Evolutionary conservation across 1,140 invertebrate species (phyloP), one percentile per base, ranked within the genome.

Genomic region (Prorops nasuta): DNA sequence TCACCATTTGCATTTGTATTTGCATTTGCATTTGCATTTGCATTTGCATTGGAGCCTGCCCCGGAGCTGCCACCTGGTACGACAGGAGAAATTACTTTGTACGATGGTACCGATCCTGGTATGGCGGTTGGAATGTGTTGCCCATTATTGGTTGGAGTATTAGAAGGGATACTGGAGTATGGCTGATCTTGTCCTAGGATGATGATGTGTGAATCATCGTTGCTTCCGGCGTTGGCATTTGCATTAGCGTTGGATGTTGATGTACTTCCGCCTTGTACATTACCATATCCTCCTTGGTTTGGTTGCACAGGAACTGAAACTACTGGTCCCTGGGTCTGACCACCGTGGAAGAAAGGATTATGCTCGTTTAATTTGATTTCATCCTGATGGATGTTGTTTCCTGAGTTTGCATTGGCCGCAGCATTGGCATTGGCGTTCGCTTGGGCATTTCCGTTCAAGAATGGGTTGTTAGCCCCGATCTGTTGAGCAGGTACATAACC

Each of bases 1-100:
- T n/a, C 51, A 8, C 42, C 56, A 14, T 61, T 63, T 4, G 52
- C 51, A 28, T 36, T 51, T 2, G 58, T 56, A 35, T 51, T 49
- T 28, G n/a, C n/a, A n/a, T n/a, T n/a, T n/a, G n/a, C n/a, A n/a
- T n/a, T n/a, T n/a, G n/a, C n/a, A n/a, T n/a, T 6, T 7, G 45
- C 51, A 3, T 20, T 17, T 21, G 47, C 49, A 20, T 58, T 47
- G 2, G 51, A 36, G 1, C 15, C 46, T 20, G 40, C 34, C 10
- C 19, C 37, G 9, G 24, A 28, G 14, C 3, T n/a, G 18, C 38
- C 36, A 16, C 20, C 24, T n/a, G 3, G 18, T 1, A 57, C 14
- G 34, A 60, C 60, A 2, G 45, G 41, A 46, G n/a, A n/a, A n/a
- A n/a, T 12, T 12, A n/a, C n/a, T n/a, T n/a, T n/a, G n/a, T n/a